phyloP scores from a whole-genome alignment of 2,797 vertebrate species.

The Carcharodon carcharias region DNA sequence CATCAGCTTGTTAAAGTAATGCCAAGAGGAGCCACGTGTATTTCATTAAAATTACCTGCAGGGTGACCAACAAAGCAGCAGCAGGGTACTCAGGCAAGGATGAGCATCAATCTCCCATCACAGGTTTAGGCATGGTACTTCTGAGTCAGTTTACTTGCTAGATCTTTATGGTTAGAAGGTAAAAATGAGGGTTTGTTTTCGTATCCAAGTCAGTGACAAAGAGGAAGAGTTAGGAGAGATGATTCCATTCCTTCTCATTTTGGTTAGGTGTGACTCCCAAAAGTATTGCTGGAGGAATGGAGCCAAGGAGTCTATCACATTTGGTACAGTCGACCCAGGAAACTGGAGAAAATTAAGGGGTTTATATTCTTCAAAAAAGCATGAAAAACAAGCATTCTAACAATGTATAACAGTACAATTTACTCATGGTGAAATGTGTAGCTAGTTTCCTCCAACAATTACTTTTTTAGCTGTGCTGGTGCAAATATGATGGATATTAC shows the following conservation, averaged over 20 bases:
- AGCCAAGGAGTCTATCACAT: background rate
- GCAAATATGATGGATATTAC: background rate
- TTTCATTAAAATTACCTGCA: background rate
- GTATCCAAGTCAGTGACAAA: background rate
- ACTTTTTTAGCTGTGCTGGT: too few relatives aligned
- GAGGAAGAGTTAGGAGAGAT: background rate
- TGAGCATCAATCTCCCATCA: background rate
- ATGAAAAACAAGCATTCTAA: background rate
- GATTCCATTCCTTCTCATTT: background rate
- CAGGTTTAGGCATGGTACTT: background rate
- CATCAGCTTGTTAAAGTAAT: background rate
- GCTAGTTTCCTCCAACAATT: background rate
- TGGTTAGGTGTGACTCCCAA: background rate
- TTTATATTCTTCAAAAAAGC: background rate
- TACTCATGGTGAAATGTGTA: background rate
- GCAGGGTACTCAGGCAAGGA: background rate
- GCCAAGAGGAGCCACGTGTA: background rate
- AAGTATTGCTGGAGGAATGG: background rate
- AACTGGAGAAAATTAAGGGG: background rate
- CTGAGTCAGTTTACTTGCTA: background rate
- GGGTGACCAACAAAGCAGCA: background rate
- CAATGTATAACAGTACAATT: background rate
- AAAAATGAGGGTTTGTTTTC: background rate
- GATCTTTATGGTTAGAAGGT: background rate
- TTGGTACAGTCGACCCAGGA: background rate